phyloP scores from a whole-genome alignment of 2,113 vertebrate species.

The Stomatorhinus ivindoensis region DNA sequence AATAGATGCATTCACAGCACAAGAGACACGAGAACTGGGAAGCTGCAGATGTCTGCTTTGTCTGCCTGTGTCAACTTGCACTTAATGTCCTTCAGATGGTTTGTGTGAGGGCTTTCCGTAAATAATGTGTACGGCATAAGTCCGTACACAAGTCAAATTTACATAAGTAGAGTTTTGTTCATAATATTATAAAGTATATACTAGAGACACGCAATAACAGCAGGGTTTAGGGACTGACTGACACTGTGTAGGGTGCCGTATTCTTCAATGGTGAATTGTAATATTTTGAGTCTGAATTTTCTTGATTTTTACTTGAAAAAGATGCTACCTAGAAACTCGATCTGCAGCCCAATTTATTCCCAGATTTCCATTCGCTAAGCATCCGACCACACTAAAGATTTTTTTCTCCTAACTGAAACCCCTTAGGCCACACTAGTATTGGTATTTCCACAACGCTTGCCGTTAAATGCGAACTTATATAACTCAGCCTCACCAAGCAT shows the following conservation, averaged over 20 bases:
- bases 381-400: not conserved
- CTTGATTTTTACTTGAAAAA: not conserved
- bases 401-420: not conserved
- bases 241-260: not conserved
- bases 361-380: not conserved
- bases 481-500: not conserved
- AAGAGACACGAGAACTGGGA: too few relatives aligned
- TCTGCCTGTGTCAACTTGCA: too few relatives aligned
- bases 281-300: not conserved
- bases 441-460: not conserved
- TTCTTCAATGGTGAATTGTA: not conserved
- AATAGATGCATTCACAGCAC: too few relatives aligned
- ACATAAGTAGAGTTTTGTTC: too few relatives aligned
- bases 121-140: too few relatives aligned
- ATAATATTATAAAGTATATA: not conserved
- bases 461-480: not conserved
- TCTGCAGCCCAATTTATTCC: not conserved
- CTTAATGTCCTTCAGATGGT: too few relatives aligned
- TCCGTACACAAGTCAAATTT: too few relatives aligned
- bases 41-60: too few relatives aligned
- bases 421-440: not conserved
- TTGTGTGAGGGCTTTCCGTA: too few relatives aligned
- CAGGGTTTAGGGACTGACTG: not conserved
- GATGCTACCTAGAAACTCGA: not conserved
- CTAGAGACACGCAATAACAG: not conserved